Evolutionary conservation across 2,113 vertebrate species (phyloP).

Genomic region (Sterna hirundo): DNA sequence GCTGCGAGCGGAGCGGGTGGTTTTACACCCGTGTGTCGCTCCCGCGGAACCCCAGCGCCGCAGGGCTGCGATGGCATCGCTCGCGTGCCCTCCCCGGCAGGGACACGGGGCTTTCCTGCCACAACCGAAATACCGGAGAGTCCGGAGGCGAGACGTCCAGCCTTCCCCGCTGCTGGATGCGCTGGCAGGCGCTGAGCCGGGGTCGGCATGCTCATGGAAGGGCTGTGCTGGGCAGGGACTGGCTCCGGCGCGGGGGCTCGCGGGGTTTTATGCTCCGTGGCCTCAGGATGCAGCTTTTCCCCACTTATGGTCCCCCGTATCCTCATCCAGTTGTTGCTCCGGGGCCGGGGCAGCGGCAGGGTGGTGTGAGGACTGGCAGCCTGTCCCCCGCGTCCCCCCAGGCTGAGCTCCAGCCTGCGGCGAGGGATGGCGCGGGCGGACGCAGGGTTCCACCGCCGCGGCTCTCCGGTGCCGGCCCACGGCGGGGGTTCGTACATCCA

Average conservation of each 20-base stretch:
- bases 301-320: accelerated
- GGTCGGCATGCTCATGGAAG: accelerated
- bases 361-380: background rate
- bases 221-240: background rate
- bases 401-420: no score
- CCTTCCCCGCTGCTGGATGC: background rate
- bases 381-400: accelerated
- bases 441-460: accelerated
- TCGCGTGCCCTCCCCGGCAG: accelerated
- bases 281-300: background rate
- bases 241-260: accelerated
- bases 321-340: background rate
- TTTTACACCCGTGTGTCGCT: background rate
- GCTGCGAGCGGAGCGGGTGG: background rate
- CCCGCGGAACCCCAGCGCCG: accelerated
- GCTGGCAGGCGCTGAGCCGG: background rate
- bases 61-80: accelerated
- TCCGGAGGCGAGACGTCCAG: accelerated
- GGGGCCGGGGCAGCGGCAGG: background rate
- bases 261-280: background rate
- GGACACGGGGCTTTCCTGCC: background rate
- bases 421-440: accelerated
- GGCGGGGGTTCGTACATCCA: accelerated
- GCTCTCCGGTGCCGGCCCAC: background rate
- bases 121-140: accelerated